Evolutionary conservation across 2,113 vertebrate species (phyloP), one percentile per base, ranked within the genome.

Genomic region (Progne subis): DNA sequence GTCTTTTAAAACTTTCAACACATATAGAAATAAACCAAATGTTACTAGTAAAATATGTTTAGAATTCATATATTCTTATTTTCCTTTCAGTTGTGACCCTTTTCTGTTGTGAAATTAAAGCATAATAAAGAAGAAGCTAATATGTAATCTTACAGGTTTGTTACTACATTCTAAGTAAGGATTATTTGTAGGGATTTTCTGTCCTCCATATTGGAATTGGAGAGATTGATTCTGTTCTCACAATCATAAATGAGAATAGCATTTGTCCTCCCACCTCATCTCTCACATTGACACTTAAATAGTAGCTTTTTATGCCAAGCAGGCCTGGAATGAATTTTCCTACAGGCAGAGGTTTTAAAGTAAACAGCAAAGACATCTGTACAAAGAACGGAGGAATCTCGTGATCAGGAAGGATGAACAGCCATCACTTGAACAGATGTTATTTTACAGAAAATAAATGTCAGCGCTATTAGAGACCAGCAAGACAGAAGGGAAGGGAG

Each of bases 161-260:
- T 53, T 72, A 21, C 13, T 88, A 11, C 15, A 53, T 47, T 90
- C 37, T 72, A 60, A 41, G 1, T 84, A 55, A 70, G 49, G n/a
- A 65, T 82, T 82, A 26, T 93, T 83, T 86, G 34, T 55, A 61
- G 20, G 41, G 31, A 80, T 82, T 92, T 69, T 85, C 11, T 53
- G 28, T 72, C 15, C 24, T 41, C 23, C 16, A 12, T 46, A 59
- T 3, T 78, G 60, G 43, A 78, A 90, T 74, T 88, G 92, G 26
- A 61, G 37, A 80, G 21, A 68, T 44, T 90, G 70, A 82, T 76
- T 93, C 49, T 85, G n/a, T 91, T 94, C 82, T 93, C 55, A 81
- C 31, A 68, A 5, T 49, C 82, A 55, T 78, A 93, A 96, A 83
- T n/a, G 47, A 86, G 18, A 21, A 61, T 50, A 90, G 18, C 43